Percentiles rank a stretch among this genome's conserved stretches.
Evolutionary conservation across 2,113 vertebrate species (phyloP).

Genomic region (Mobula birostris): DNA sequence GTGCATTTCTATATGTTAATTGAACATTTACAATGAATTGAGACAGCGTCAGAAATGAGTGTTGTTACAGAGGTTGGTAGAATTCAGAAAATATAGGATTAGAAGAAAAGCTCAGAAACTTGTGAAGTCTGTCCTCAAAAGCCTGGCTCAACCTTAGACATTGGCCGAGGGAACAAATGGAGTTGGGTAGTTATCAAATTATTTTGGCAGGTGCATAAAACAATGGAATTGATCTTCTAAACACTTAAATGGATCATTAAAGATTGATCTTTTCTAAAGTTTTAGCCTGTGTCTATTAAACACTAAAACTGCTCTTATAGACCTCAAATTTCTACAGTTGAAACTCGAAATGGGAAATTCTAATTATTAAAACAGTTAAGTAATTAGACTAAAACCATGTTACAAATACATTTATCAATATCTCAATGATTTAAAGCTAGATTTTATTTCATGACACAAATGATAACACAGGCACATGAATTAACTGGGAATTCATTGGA

Average conservation of each 20-base stretch:
- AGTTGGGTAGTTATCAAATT: not conserved
- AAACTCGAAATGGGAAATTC: not conserved
- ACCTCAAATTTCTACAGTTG: not conserved
- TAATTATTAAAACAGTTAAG: not conserved
- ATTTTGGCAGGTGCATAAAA: not conserved
- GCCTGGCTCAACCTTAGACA: not conserved
- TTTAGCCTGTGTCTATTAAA: not conserved
- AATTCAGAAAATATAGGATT: not conserved
- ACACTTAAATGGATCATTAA: not conserved
- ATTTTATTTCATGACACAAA: not conserved
- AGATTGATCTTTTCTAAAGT: not conserved
- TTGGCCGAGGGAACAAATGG: not conserved
- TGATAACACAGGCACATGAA: not conserved
- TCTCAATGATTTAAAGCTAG: not conserved
- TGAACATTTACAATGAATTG: not conserved
- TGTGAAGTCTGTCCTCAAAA: not conserved
- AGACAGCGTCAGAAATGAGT: not conserved
- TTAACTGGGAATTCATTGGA: not conserved
- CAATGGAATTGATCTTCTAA: not conserved
- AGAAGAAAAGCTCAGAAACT: not conserved
- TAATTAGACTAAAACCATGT: not conserved
- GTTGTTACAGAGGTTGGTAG: not conserved
- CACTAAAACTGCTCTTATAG: not conserved
- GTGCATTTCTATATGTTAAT: too few species aligned
- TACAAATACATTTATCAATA: not conserved